A percentile compares a stretch with the other conserved stretches of the same genome.
These are phyloP conservation scores for Cyphomyrmex costatus DNA, from an alignment of 1,140 invertebrate species.

Conservation along the genomic window DNA sequence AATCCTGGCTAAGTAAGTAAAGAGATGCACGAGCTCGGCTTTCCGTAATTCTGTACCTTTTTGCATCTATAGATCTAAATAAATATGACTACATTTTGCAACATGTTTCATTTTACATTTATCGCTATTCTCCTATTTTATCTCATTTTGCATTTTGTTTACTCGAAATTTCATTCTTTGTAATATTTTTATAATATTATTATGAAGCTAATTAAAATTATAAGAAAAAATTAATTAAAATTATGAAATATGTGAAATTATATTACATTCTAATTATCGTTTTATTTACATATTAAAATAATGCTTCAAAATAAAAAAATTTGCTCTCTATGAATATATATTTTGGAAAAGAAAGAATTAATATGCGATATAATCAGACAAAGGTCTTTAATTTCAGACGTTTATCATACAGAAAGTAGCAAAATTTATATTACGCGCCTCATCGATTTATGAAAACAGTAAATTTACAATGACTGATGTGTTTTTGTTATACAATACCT, in stretches of 20 bases:
- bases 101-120: not conserved
- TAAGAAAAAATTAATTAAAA: not conserved
- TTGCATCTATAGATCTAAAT: not conserved
- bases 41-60: constrained; percentile 13
- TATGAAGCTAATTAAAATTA: not conserved
- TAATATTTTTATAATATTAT: not conserved
- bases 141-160: not conserved
- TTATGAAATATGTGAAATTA: not conserved
- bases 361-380: not conserved
- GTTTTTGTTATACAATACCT: not conserved
- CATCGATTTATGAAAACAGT: not conserved
- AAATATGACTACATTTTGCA: not conserved
- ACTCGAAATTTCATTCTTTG: not conserved
- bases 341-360: not conserved
- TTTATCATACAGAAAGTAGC: not conserved
- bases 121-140: not conserved
- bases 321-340: not conserved
- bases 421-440: not conserved
- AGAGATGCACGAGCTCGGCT: not conserved
- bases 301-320: not conserved
- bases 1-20: not conserved
- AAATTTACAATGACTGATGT: not conserved
- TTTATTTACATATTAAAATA: not conserved
- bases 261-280: not conserved
- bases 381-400: constrained; percentile 28